Evolutionary conservation across 1,140 invertebrate species (phyloP), one percentile per base, ranked within the genome.

Genomic region (Asbolus verrucosus): DNA sequence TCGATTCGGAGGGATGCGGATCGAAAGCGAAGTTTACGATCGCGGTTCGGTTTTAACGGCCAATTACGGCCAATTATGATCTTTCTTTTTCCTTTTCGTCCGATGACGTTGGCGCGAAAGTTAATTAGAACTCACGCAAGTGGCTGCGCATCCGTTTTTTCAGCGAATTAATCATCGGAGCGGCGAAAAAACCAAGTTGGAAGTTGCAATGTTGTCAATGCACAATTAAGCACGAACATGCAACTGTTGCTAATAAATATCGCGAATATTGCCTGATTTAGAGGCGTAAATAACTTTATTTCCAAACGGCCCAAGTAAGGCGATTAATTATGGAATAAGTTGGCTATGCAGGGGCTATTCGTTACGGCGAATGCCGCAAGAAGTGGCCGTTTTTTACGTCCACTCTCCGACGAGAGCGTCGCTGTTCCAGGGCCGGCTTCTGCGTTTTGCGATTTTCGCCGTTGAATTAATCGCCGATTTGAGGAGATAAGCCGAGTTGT

Each of bases 251-350:
- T 54, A 54, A 54, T 54, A 54, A 54, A 54, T 54, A 54, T 54
- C 2, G 46, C 46, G 9, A 54, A 54, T 54, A 54, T 54, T 54
- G 46, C 46, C 46, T 54, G 46, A 54, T 54, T 54, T 54, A 14
- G 46, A 54, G 46, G 46, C 46, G 46, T 54, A 54, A 54, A 54
- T 54, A 54, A 54, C 46, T 54, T 54, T 54, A 54, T 54, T 54
- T 54, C 46, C 46, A 54, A 54, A 54, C 46, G 46, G 46, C 18
- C 18, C 24, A n/a, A 54, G 8, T 54, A 27, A 27, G 27, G 27
- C 46, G 46, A 54, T 54, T 54, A 54, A 54, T 54, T 54, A 54
- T 54, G 9, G 11, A 27, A 54, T 27, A 14, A 54, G 46, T 27
- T 27, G 46, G 14, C 46, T 54, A 27, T 54, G 46, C 46, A 54